Evolutionary conservation across 2,113 vertebrate genomes (phyloP), one percentile per base, ranked within the genome.

Genomic region (Thamnaconus septentrionalis): DNA sequence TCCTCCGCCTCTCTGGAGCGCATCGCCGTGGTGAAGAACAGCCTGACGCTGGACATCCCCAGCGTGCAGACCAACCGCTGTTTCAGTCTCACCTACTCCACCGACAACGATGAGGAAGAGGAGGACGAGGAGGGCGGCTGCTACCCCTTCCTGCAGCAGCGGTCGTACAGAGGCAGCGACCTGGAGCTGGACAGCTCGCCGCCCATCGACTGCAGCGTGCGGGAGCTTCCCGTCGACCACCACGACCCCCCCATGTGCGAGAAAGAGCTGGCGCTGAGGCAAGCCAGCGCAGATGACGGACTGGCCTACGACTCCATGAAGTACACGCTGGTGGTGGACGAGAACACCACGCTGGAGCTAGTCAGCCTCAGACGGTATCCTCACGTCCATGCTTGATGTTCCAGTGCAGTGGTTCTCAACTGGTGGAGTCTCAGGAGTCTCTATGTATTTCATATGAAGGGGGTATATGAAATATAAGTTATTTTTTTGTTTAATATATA

Each of bases 261-360:
- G 56, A 87, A 83, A 83, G 0, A 84, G 61, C 74, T 74, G 9
- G 57, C 65, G 64, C 45, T 53, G 3, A 69, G 79, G 78, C 83
- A 85, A 3, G 82, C 75, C 3, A 89, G 75, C 6, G 78, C 93
- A 83, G 94, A 95, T 10, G 92, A 93, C 45, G 92, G 85, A n/a
- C 75, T 92, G 85, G 96, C 93, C n/a, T 99, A 99, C n/a, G 96
- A 99, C 58, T 93, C 96, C 0, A 89, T 98, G 83, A 99, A 99
- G 88, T 99, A 99, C 89, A 99, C 97, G 1, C 88, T 99, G 61
- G 97, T 99, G 76, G 97, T 98, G 78, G 97, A 99, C 5, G 97
- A 99, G 83, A 94, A 98, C 86, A 97, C 96, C 8, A 96, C 96
- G 10, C 91, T 99, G 82, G 96, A 99, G 88, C 89, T 99, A 63